Evolutionary conservation across 2,888 invertebrate species (phyloP), one percentile per base, ranked within the genome.

Genomic region (Acronicta aceris): DNA sequence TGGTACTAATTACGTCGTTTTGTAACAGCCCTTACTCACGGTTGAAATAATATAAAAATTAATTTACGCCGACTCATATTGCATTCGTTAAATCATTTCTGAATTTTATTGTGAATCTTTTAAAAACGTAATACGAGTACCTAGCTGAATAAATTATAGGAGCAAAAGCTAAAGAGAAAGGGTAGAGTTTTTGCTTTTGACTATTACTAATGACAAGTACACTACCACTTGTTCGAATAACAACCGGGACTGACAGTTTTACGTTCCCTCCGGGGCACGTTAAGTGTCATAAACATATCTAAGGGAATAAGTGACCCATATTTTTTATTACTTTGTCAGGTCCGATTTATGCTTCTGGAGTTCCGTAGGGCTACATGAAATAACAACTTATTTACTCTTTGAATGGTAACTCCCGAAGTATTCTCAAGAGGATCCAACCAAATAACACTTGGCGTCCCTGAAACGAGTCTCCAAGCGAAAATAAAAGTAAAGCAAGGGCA

Each of bases 401-500:
- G 27, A 48, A 54, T 40, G 43, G 65, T 59, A 71, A 59, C 45
- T 62, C 53, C 27, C 30, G 47, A 59, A 73, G 36, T 58, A 55
- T 46, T 41, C 57, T 42, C 65, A 45, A 57, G 71, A 61, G 61
- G 54, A 40, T 61, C 52, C 46, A 38, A 36, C 51, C 38, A 53
- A 71, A 71, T 61, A 57, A 71, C 51, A 73, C 59, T 59, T 58
- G 12, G 43, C 25, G 62, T 59, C 66, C 36, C 58, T 51, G 56
- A 65, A 74, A 65, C 54, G 57, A 63, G 67, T 60, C 57, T 59
- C 63, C 45, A 43, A 64, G 68, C 68, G 66, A 66, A 64, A 72
- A 65, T 62, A 70, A 60, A 71, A 74, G 66, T 74, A 65, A 59
- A 66, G 49, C 52, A 75, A 49, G 49, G 59, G 54, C 17, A 65